A percentile compares a stretch with the other conserved stretches of the same genome.
phyloP scores from a whole-genome alignment of 2,888 invertebrate genomes.

The Hedya salicella region DNA sequence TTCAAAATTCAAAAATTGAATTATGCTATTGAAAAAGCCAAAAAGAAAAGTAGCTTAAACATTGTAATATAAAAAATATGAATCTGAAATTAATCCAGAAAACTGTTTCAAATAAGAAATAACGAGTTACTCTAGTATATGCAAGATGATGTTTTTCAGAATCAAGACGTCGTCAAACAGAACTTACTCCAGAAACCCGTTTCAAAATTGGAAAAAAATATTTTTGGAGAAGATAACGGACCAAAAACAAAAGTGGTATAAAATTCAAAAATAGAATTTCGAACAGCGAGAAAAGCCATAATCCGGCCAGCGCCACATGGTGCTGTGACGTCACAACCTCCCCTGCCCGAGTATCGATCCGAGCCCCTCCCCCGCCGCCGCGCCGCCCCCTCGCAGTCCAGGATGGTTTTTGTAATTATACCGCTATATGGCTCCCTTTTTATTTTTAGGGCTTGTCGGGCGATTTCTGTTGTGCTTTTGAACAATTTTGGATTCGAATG shows the following conservation, averaged over 20 bases:
- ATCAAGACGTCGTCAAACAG: no score
- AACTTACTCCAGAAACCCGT: no score
- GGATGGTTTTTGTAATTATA: constrained; percentile 40
- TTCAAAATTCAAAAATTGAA: no score
- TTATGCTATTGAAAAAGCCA: no score
- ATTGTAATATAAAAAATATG: no score
- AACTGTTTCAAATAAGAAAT: no score
- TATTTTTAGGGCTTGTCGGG: constrained; percentile 34
- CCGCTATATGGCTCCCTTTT: constrained; percentile 26
- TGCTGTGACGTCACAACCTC: constrained; percentile 72
- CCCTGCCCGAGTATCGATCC: constrained; percentile 69
- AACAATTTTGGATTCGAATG: neutral
- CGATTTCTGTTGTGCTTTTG: constrained; percentile 19
- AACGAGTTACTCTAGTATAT: no score
- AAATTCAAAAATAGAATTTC: constrained; percentile 30
- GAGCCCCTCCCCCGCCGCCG: constrained; percentile 53
- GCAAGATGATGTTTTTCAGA: no score
- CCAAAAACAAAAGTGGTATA: neutral
- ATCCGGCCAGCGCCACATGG: constrained; percentile 48
- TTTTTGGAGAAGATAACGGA: no score
- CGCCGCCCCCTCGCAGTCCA: constrained; percentile 48
- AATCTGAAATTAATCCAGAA: no score
- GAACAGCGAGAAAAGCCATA: constrained; percentile 32
- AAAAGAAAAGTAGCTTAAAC: no score
- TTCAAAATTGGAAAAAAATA: no score